Base-by-base conservation (phyloP, 2,113 vertebrate genomes). In the Amphiprion percula region DNA sequence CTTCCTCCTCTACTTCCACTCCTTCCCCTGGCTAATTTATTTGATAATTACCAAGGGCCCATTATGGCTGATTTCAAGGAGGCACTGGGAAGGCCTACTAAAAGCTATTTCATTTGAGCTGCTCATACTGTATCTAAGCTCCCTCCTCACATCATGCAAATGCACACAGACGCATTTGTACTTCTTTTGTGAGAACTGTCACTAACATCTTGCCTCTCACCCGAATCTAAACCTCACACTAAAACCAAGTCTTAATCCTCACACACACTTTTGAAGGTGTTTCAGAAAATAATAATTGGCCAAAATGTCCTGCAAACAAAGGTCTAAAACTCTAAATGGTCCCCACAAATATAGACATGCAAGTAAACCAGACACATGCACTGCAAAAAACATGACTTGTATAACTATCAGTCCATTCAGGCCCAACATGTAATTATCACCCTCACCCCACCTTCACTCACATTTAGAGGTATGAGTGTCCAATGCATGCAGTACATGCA, bases 31-130 rank as follows among this genome's bases (percentile, higher is more conserved):
- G 60, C 78, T 90, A 90, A 91, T 91, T 89, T 85, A 87, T 90
- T 93, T 90, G 79, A 85, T 88, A 92, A 92, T 90, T 89, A 91
- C 85, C 85, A 89, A 82, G 74, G 87, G 86, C 74, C 91, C 74
- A 90, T 91, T 92, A 93, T 86, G 70, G 80, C 70, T 90, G 83
- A 86, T 92, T 90, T 93, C 54, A 85, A 90, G 80, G 83, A 92
- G 83, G 88, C 83, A 80, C 68, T 83, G 79, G 83, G 71, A 84
- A 89, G 82, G 77, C 69, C 80, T 75, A 79, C 85, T 90, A 92
- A 92, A 93, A 92, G 90, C 87, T 85, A 91, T 92, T 93, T 93
- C 80, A 92, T 93, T 93, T 91, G 76, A 83, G 82, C 81, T 69
- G 58, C 74, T 84, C 73, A 86, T 83, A 74, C 62, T 67, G 76